Evolutionary conservation across 1,140 invertebrate genomes (phyloP).

Genomic region (Colletes gigas): DNA sequence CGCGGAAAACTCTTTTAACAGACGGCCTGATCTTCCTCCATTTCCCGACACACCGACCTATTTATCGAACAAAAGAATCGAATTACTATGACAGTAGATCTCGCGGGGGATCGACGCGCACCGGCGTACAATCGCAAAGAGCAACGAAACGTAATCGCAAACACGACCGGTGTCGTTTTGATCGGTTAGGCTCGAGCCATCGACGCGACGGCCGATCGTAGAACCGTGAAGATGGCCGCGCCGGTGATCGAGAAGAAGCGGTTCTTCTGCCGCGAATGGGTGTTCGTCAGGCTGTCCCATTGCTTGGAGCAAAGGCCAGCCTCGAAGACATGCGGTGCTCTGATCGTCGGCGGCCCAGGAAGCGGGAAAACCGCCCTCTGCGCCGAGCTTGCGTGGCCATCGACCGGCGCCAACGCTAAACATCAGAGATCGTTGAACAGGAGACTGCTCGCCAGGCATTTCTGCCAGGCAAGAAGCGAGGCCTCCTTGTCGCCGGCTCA

Average conservation of each 20-base stretch:
- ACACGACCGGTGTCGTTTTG: neutral
- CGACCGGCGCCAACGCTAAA: constrained; percentile 84
- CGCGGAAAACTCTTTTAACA: neutral
- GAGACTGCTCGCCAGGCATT: constrained; percentile 90
- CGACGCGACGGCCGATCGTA: neutral
- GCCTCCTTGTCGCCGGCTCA: constrained; percentile 87
- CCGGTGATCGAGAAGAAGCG: constrained; percentile 84
- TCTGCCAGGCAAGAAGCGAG: constrained; percentile 85
- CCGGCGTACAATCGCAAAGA: neutral
- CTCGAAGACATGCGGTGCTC: constrained; percentile 89
- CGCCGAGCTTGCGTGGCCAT: constrained; percentile 90
- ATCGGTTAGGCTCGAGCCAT: neutral
- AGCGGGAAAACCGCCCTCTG: constrained; percentile 94
- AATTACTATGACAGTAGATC: constrained; percentile 21
- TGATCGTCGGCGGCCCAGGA: constrained; percentile 93
- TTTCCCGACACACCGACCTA: neutral
- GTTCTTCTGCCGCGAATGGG: constrained; percentile 95
- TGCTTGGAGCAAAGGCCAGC: constrained; percentile 91
- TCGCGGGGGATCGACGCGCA: neutral
- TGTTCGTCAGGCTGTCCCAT: constrained; percentile 95
- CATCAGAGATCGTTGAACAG: constrained; percentile 88
- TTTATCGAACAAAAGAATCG: neutral
- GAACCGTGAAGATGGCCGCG: constrained; percentile 73
- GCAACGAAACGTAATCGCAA: constrained; percentile 4
- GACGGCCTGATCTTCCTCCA: constrained; percentile 13